Percentiles rank a stretch among this genome's conserved stretches.
Evolutionary conservation across 2,888 invertebrate genomes (phyloP).

Genomic region (Corbicula japonica): DNA sequence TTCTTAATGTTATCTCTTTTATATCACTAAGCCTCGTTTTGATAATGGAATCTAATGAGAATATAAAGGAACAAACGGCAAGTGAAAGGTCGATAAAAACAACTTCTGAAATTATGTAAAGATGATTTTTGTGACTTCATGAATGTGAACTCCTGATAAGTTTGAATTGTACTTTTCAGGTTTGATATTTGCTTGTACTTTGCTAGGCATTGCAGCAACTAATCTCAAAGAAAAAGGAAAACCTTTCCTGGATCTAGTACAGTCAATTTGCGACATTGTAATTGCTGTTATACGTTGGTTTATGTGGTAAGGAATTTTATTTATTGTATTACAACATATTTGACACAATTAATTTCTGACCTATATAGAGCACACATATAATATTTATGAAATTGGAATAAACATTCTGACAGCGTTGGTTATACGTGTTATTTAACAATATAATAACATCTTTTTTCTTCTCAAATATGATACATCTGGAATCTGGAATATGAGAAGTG

Average conservation of each 20-base stretch:
- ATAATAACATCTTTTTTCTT: no score
- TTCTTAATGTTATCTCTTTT: no score
- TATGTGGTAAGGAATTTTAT: conserved; percentile 73
- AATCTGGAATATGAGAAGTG: no score
- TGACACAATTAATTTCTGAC: no score
- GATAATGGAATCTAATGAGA: no score
- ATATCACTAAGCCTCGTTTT: no score
- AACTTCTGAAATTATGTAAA: background rate
- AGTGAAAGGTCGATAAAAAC: no score
- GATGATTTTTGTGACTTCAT: background rate
- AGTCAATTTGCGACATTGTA: conserved; percentile 73
- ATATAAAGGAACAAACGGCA: no score
- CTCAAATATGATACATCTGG: no score
- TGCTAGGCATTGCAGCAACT: conserved; percentile 79
- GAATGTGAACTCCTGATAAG: background rate
- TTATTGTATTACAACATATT: background rate
- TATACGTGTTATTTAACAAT: no score
- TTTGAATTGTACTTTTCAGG: conserved; percentile 65
- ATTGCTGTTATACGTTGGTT: conserved; percentile 78
- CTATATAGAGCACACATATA: background rate
- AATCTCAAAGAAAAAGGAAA: conserved; percentile 68
- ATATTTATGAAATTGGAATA: no score
- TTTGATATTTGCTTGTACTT: conserved; percentile 74
- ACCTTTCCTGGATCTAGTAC: conserved; percentile 76
- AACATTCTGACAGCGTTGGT: no score